phyloP scores from a whole-genome alignment of 2,113 vertebrate genomes.

The Acanthochromis polyacanthus region DNA sequence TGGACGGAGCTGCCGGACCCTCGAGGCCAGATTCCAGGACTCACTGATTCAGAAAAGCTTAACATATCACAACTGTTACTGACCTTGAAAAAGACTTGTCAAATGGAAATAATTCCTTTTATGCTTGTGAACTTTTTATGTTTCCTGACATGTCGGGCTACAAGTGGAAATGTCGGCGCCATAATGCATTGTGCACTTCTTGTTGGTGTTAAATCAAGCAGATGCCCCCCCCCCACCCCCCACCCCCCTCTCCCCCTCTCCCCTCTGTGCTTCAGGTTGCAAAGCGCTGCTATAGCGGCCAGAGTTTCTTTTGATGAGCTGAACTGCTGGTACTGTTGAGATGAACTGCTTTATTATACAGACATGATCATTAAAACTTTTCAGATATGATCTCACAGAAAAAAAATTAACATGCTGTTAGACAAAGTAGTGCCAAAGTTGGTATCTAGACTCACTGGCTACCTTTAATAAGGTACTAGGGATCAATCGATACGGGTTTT shows the following conservation, averaged over 20 bases:
- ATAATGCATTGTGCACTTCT: slow-evolving; percentile 5
- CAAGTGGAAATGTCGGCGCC: slow-evolving; percentile 12
- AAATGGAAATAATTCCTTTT: slow-evolving; percentile 48
- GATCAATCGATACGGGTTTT: too few species aligned
- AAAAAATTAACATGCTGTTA: neutral
- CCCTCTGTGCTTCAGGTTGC: slow-evolving; percentile 30
- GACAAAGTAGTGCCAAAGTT: neutral
- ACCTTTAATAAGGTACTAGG: too few species aligned
- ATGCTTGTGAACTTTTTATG: neutral
- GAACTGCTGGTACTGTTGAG: slow-evolving; percentile 30
- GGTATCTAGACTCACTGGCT: too few species aligned
- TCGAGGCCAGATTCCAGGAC: slow-evolving; percentile 4
- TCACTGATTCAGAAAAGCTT: slow-evolving; percentile 21
- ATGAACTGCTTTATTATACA: slow-evolving; percentile 7
- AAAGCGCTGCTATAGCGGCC: slow-evolving; percentile 43
- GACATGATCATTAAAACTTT: slow-evolving; percentile 7
- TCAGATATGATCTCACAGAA: neutral
- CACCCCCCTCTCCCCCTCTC: too few species aligned
- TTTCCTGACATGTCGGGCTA: slow-evolving; percentile 12
- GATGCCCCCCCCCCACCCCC: too few species aligned
- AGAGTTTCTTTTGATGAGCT: slow-evolving; percentile 28
- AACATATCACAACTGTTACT: slow-evolving; percentile 18
- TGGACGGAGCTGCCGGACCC: neutral
- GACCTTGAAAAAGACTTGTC: slow-evolving; percentile 43
- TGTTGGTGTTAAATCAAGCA: slow-evolving; percentile 27